Base-by-base conservation (phyloP, 2,888 invertebrate species). In the Rhingia campestris region DNA sequence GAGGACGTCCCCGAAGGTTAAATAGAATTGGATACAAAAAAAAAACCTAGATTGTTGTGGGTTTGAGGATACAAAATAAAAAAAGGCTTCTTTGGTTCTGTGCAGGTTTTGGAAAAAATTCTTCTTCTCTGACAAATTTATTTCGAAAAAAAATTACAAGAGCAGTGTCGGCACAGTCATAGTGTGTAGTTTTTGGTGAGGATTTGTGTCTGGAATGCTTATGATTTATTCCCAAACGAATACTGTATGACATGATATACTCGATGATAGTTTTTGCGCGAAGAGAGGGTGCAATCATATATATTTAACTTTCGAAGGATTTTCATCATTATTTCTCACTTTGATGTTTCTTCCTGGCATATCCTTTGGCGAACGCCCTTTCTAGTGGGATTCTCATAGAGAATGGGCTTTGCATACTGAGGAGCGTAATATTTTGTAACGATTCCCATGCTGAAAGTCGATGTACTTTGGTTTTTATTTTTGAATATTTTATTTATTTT, bases 1-100 rank as follows among this genome's bases (percentile, higher is more conserved):
- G 73, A 79, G 77, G 67, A 82, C 77, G 58, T 82, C 73, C 82
- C 82, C 77, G 82, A 82, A 82, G 82, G 82, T 79, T 79, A 82
- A 79, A 82, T 69, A 58, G 58, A 70, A 79, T 58, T 79, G 77
- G 51, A 22, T 53, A 33, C 32, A 49, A 32, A 79, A 66, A 59
- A 14, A 80, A 74, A 76, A n/a, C n/a, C 64, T 76, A 70, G 33
- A 66, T 76, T 70, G 67, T 69, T 69, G 41, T 43, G 56, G 45
- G 22, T 41, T 30, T 37, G 22, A 12, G 32, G 9, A 47, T 9
- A 33, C n/a, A n/a, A 12, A 7, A 35, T 6, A 35, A 49, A 14
- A 75, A 37, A 56, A 61, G 61, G 37, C 56, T 61, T 69, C 37
- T 49, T 9, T 22, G 22, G 22, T 22, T 22, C 2, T 49, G 4